phyloP scores from a whole-genome alignment of 2,888 invertebrate genomes.

The Alsophila aescularia region DNA sequence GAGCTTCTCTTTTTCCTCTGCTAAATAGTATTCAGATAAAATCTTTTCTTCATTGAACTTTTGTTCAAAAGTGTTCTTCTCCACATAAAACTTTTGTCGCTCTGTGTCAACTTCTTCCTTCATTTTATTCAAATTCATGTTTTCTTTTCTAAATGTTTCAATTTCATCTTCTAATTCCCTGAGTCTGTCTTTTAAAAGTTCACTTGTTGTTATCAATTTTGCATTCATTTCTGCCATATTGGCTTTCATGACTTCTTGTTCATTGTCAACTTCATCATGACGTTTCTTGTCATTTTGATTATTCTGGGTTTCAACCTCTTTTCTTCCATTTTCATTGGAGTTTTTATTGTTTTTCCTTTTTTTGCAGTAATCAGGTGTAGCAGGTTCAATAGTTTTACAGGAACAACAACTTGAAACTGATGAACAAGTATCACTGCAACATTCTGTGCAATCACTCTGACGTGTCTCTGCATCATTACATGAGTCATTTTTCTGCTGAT shows the following conservation, averaged over 20 bases:
- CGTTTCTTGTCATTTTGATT: slow-evolving; percentile 50
- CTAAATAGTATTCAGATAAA: slow-evolving; percentile 86
- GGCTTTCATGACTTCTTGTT: slow-evolving; percentile 61
- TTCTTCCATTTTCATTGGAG: slow-evolving; percentile 37
- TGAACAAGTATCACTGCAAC: slow-evolving; percentile 63
- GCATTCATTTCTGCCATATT: slow-evolving; percentile 76
- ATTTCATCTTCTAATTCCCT: slow-evolving; percentile 87
- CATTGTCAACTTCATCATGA: slow-evolving; percentile 59
- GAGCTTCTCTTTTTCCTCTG: slow-evolving; percentile 88
- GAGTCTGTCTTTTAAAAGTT: slow-evolving; percentile 85
- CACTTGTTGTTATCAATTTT: slow-evolving; percentile 82
- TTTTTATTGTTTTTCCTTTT: slow-evolving; percentile 39
- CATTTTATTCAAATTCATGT: slow-evolving; percentile 77
- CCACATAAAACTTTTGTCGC: slow-evolving; percentile 85
- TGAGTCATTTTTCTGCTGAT: slow-evolving; percentile 46
- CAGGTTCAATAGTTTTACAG: slow-evolving; percentile 65
- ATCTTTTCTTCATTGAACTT: slow-evolving; percentile 87
- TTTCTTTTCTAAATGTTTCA: slow-evolving; percentile 81
- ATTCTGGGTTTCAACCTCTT: slow-evolving; percentile 48
- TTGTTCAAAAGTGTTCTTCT: slow-evolving; percentile 83
- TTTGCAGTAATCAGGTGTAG: slow-evolving; percentile 33
- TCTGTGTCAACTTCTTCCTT: slow-evolving; percentile 86
- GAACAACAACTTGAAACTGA: slow-evolving; percentile 71
- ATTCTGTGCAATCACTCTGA: slow-evolving; percentile 65
- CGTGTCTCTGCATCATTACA: slow-evolving; percentile 63